Conservation (phyloP, 2,797 vertebrate genomes). For the Gallinago nigripennis region DNA sequence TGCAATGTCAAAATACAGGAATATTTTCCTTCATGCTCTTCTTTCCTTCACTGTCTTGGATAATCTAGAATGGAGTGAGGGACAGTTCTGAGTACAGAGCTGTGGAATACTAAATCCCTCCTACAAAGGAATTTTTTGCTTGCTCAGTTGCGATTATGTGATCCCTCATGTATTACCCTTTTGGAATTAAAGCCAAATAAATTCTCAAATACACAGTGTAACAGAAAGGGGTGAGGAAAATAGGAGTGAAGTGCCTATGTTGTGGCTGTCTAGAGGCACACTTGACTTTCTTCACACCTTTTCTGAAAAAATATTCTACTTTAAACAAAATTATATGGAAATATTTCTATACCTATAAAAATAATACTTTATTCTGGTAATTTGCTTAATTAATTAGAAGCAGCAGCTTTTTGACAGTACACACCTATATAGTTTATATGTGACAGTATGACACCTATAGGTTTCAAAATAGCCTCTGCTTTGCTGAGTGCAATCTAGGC, state of each 20-base stretch:
- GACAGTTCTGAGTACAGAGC: background rate
- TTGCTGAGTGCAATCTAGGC: background rate
- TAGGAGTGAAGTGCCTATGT: background rate
- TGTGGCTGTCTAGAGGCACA: background rate
- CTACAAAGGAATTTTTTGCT: background rate
- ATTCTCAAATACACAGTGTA: background rate
- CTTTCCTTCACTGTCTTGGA: background rate
- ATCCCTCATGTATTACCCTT: background rate
- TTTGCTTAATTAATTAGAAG: background rate
- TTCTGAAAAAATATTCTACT: background rate
- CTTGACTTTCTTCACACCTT: background rate
- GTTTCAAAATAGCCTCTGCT: background rate
- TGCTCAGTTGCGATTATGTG: background rate
- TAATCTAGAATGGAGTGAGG: background rate
- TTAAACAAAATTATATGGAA: background rate
- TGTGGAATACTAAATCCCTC: background rate
- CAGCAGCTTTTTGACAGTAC: background rate
- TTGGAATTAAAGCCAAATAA: background rate
- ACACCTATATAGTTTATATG: background rate
- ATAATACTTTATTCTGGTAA: background rate
- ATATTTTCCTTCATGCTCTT: background rate
- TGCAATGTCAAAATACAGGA: background rate
- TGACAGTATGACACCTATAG: background rate
- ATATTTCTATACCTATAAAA: background rate
- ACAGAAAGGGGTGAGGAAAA: background rate